Percentiles rank a stretch among this genome's conserved stretches.
Evolutionary conservation across 2,113 vertebrate genomes (phyloP).

Genomic region (Nerophis ophidion): DNA sequence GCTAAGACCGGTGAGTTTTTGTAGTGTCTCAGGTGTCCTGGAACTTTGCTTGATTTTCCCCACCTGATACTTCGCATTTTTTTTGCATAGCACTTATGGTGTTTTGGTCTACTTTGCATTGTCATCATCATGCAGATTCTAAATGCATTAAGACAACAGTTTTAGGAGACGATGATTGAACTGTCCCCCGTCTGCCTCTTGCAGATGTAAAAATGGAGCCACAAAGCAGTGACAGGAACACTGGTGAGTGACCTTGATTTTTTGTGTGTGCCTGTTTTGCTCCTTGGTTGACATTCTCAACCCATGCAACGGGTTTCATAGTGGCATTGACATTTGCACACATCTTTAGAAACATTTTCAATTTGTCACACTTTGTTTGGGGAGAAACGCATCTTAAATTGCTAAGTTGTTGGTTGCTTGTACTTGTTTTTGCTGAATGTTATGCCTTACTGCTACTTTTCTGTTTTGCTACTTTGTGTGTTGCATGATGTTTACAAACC

Average conservation of each 20-base stretch:
- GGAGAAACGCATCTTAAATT: neutral
- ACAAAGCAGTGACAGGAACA: constrained; percentile 85
- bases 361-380: neutral
- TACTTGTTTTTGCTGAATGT: neutral
- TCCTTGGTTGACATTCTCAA: neutral
- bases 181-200: constrained; percentile 67
- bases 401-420: neutral
- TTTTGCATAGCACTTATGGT: neutral
- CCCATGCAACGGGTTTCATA: constrained; percentile 47
- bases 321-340: neutral
- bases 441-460: neutral
- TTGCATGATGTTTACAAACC: neutral
- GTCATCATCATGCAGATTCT: neutral
- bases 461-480: neutral
- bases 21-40: too few species aligned
- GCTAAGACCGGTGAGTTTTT: constrained; percentile 61
- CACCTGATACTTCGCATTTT: neutral
- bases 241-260: constrained; percentile 75
- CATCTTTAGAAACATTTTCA: neutral
- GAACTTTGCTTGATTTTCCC: too few species aligned
- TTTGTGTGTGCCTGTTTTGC: neutral
- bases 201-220: constrained; percentile 98
- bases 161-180: neutral
- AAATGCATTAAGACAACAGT: neutral
- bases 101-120: constrained; percentile 1